phyloP scores from a whole-genome alignment of 2,888 invertebrate species.

The Philopedon plagiatum region DNA sequence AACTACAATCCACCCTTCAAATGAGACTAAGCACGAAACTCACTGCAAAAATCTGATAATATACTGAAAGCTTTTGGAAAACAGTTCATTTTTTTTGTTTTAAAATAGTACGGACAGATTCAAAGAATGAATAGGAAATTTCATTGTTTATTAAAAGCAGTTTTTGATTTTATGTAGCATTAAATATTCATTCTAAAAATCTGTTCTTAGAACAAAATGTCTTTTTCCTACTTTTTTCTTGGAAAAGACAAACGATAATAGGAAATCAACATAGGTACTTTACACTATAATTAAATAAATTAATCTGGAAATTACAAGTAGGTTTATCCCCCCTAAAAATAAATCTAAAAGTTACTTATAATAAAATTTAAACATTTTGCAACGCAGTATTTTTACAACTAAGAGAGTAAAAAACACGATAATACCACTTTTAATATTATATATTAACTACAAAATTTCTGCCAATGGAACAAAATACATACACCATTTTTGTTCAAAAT shows the following conservation, averaged over 20 bases:
- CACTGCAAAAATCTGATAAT: slow-evolving; percentile 21
- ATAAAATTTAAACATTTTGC: slow-evolving; percentile 35
- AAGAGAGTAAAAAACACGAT: slow-evolving; percentile 30
- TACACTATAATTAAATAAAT: slow-evolving; percentile 18
- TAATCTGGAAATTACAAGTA: slow-evolving; percentile 2
- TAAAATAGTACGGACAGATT: slow-evolving; percentile 20
- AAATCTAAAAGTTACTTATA: slow-evolving; percentile 16
- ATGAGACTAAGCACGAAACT: slow-evolving; percentile 61
- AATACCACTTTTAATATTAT: slow-evolving; percentile 21
- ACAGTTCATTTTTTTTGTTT: slow-evolving; percentile 8
- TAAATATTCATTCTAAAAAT: slow-evolving; percentile 13
- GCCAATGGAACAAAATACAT: background rate
- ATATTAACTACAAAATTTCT: slow-evolving; percentile 3
- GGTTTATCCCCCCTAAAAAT: slow-evolving; percentile 15
- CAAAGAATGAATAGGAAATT: background rate
- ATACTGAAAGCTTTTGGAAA: slow-evolving; percentile 23
- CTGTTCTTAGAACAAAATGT: background rate
- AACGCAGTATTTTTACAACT: slow-evolving; percentile 32
- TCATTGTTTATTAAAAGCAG: background rate
- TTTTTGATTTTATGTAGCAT: slow-evolving; percentile 1
- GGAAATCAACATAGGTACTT: slow-evolving; percentile 2
- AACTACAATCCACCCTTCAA: slow-evolving; percentile 63
- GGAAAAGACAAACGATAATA: background rate
- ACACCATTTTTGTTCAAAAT: slow-evolving; percentile 8
- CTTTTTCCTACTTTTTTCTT: background rate